Conservation (phyloP, 1,140 invertebrate species). For the Triops cancriformis region DNA sequence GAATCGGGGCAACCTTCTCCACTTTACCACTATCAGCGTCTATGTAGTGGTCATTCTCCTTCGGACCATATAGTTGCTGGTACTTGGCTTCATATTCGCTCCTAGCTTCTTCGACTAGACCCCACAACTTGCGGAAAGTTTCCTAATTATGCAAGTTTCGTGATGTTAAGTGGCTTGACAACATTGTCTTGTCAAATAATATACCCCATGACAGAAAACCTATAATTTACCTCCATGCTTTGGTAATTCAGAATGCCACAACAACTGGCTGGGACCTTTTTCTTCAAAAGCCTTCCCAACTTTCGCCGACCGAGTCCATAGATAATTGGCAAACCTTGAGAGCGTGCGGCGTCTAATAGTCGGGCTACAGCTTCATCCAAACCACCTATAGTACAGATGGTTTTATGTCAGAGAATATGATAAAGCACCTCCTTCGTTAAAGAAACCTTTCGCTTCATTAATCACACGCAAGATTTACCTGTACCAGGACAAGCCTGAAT, state of each 20-base stretch:
- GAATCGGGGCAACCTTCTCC: neutral
- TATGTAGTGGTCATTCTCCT: too few species aligned
- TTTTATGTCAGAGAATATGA: neutral
- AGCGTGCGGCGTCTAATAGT: constrained; percentile 30
- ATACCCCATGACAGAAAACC: neutral
- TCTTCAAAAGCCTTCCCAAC: constrained; percentile 43
- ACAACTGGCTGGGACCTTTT: constrained; percentile 45
- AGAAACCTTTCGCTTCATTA: neutral
- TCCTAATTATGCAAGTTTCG: neutral
- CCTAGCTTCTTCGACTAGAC: neutral
- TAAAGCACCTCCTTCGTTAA: neutral
- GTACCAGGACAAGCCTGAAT: constrained; percentile 23
- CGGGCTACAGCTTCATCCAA: constrained; percentile 44
- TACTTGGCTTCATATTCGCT: neutral
- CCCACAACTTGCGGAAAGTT: constrained; percentile 8
- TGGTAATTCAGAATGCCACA: constrained; percentile 47
- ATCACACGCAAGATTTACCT: neutral
- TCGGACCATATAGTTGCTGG: neutral
- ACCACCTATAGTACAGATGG: constrained; percentile 28
- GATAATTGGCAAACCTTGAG: constrained; percentile 44
- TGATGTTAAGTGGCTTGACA: neutral
- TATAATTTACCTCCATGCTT: constrained; percentile 36
- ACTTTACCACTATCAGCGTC: neutral
- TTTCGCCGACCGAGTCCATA: constrained; percentile 42
- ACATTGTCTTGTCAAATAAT: neutral